These are phyloP conservation scores for Grus americana DNA, from an alignment of 2,113 vertebrate species.

Conservation along the genomic window DNA sequence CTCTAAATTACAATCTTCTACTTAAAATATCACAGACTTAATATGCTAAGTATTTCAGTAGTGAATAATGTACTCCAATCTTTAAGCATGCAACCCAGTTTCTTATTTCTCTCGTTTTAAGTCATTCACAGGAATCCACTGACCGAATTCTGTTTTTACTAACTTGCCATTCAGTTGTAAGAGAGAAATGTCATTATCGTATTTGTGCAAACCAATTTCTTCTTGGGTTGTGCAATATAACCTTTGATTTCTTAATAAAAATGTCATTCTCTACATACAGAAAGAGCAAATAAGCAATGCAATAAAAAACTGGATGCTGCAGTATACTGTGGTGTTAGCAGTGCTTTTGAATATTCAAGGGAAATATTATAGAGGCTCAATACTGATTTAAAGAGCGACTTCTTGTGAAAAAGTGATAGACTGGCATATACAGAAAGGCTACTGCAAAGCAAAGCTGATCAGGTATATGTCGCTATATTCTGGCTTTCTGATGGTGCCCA, in stretches of 20 bases:
- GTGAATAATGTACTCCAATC: not conserved
- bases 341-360: not conserved
- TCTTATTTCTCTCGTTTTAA: not conserved
- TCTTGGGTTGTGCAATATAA: not conserved
- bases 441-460: not conserved
- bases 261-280: not conserved
- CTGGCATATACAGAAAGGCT: not conserved
- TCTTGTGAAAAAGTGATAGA: not conserved
- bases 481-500: not conserved
- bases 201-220: not conserved
- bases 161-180: not conserved
- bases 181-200: not conserved
- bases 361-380: not conserved
- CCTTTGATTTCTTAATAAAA: not conserved
- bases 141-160: not conserved
- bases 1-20: not conserved
- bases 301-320: not conserved
- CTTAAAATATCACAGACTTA: constrained; percentile 23
- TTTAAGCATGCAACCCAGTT: not conserved
- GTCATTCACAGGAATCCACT: not conserved
- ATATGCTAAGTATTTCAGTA: not conserved
- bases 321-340: not conserved
- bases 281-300: not conserved
- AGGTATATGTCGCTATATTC: not conserved
- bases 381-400: not conserved